Evolutionary conservation across 2,888 invertebrate genomes (phyloP).

Genomic region (Trichopoda pennipes): DNA sequence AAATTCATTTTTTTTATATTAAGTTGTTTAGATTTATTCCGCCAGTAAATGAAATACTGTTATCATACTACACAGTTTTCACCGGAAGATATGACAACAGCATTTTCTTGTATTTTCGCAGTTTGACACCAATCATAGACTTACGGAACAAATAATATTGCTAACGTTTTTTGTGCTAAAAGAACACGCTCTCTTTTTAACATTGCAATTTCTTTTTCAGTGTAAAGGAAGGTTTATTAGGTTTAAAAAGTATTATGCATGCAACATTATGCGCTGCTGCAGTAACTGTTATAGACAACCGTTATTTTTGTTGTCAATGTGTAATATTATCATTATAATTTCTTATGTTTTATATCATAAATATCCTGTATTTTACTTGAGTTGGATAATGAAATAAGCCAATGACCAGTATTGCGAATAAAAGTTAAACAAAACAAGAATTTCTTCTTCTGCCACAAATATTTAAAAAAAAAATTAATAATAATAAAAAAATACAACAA

Average conservation of each 20-base stretch:
- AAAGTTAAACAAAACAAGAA: conserved; percentile 64
- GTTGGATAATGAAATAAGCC: conserved; percentile 67
- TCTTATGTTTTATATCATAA: conserved; percentile 24
- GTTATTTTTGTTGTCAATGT: conserved; percentile 45
- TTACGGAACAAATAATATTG: no score
- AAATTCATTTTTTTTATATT: no score
- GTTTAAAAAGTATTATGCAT: conserved; percentile 3
- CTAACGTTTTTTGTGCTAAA: no score
- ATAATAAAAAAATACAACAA: background rate
- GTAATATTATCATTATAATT: conserved; percentile 55
- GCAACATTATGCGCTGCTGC: conserved; percentile 7
- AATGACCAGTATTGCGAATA: conserved; percentile 65
- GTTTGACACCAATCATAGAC: no score
- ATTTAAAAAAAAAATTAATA: conserved; percentile 1
- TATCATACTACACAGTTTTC: no score
- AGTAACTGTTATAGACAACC: conserved; percentile 22
- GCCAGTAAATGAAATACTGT: no score
- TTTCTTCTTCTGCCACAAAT: conserved; percentile 59
- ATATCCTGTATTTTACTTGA: background rate
- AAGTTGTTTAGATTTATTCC: no score
- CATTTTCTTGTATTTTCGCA: no score
- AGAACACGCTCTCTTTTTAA: background rate
- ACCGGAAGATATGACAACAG: no score
- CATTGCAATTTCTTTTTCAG: conserved; percentile 35
- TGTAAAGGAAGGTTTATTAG: conserved; percentile 21